Base-by-base conservation (phyloP, 2,113 vertebrate genomes). In the Daboia siamensis region DNA sequence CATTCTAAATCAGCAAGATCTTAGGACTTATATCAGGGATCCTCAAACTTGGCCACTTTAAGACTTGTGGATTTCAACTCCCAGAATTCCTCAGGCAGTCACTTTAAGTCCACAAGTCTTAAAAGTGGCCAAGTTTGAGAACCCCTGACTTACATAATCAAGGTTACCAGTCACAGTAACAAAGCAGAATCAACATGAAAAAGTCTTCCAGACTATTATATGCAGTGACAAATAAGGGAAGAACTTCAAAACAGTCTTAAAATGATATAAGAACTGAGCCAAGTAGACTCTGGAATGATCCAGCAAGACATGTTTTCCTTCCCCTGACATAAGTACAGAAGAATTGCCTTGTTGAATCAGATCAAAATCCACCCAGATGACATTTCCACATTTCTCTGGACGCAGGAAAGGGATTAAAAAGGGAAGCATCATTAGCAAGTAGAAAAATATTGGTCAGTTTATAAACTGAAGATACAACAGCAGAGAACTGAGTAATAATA, bases 401-500 rank as follows among this genome's bases (percentile, higher is more conserved):
- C 59, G 91, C 56, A 92, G 54, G 93, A 94, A 39, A 23, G 29
- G 1, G 0, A 5, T 24, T 0, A 86, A 46, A 91, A 17, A 55
- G n/a, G 56, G n/a, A 89, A 92, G 13, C 20, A 33, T 44, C 13
- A 87, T 85, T 57, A 80, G 0, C 6, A 88, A 33, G 80, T 84
- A 88, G 84, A 17, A 92, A 57, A 61, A 44, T 59, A 90, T 61
- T 86, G 64, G 61, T 94, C 91, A 86, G 94, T 94, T 94, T 59
- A 86, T 48, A 85, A 12, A 1, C 0, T 4, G 15, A 56, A 91
- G 48, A 87, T 7, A 26, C 90, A 95, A 59, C 94, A 96, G 94
- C 93, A 94, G 5, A 95, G 94, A 92, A 88, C 33, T 0, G 91
- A 21, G 33, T 9, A 80, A 80, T 56, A 93, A 8, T 64, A 94